Base-by-base conservation (phyloP, 1,140 invertebrate genomes). In the Anagrus nilaparvatae region DNA sequence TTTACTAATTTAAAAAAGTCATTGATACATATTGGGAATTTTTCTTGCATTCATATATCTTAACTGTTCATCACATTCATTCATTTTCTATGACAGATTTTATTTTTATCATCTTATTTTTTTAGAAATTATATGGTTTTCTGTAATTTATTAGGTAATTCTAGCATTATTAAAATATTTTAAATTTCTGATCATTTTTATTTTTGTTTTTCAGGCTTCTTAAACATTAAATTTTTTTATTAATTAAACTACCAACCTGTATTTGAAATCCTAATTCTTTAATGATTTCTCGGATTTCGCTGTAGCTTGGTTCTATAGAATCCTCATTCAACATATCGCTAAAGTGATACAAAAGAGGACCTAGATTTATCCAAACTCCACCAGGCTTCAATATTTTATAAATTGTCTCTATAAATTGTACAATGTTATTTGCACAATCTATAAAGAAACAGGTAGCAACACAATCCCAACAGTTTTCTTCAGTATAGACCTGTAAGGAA, bases 391-490 rank as follows among this genome's bases (percentile, higher is more conserved):
- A 63, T 56, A 97, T 94, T 41, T 80, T 78, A 61, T 84, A 91
- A 57, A 98, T 97, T 16, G 82, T 85, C 69, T 97, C 91, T 33
- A 99, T 83, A 55, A 97, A 97, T 46, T 84, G 81, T 19, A 97
- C 83, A 5, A 98, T 82, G 64, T 98, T 98, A 39, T 88, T 84
- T 12, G 94, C 94, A 59, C 96, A 99, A 61, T 99, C 96, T 43
- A 99, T 89, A 61, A 99, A 99, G 67, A 99, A 99, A 52, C 94
- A 96, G 0, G 95, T 94, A 0, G 87, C 87, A 2, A 99, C 79
- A 60, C 89, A 95, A 58, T 97, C 81, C 84, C 91, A 98, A 24
- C 79, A 69, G 48, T 86, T 76, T 2, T 72, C 61, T 23, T 78
- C 76, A 33, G 72, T 81, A 57, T 89, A 90, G 14, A 89, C 80